Evolutionary conservation across 2,113 vertebrate genomes (phyloP).

Genomic region (Plotosus lineatus): DNA sequence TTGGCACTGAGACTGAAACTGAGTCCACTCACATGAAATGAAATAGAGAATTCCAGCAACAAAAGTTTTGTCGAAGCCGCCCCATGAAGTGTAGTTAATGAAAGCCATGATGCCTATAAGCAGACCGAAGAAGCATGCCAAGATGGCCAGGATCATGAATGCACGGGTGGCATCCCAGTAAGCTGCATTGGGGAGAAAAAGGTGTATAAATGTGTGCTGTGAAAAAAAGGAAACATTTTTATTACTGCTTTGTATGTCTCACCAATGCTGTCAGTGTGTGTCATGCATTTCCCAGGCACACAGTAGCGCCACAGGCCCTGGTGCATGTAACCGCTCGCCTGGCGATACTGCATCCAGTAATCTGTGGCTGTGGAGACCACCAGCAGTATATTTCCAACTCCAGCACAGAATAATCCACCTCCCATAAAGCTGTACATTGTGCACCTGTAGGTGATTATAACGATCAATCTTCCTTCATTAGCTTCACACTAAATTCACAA

Average conservation of each 20-base stretch:
- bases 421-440: constrained; percentile 83
- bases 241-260: constrained; percentile 41
- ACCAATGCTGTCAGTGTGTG: constrained; percentile 78
- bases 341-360: constrained; percentile 80
- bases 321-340: constrained; percentile 77
- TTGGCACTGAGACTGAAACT: neutral
- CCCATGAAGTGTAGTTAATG: constrained; percentile 75
- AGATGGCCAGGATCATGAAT: constrained; percentile 77
- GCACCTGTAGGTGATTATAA: constrained; percentile 55
- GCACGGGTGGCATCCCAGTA: constrained; percentile 78
- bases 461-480: neutral
- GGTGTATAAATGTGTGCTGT: neutral
- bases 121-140: constrained; percentile 77
- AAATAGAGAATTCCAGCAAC: constrained; percentile 78
- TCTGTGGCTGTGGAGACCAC: constrained; percentile 78
- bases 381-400: constrained; percentile 76
- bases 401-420: constrained; percentile 78
- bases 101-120: constrained; percentile 77
- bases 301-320: constrained; percentile 80
- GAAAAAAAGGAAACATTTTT: neutral
- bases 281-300: constrained; percentile 76
- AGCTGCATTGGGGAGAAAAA: constrained; percentile 53
- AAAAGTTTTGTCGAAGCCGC: constrained; percentile 76
- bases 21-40: constrained; percentile 70
- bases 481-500: neutral